A percentile compares a stretch with the other conserved stretches of the same genome.
These are phyloP conservation scores for Lucinisca nassula DNA, from an alignment of 2,888 invertebrate genomes.

Conservation along the genomic window DNA sequence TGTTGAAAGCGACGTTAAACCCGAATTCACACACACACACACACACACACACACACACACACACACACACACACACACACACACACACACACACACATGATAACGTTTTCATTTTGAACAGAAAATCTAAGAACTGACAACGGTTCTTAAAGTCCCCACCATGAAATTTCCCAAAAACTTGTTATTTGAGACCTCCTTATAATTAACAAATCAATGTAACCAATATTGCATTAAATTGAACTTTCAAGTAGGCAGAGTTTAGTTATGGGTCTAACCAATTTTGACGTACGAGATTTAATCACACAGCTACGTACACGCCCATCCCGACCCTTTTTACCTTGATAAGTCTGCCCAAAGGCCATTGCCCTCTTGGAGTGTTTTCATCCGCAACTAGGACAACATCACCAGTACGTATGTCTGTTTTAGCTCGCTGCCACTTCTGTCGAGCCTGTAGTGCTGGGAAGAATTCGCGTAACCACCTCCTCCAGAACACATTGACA, in stretches of 20 bases:
- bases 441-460: neutral
- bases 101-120: too few relatives aligned
- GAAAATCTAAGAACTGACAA: too few relatives aligned
- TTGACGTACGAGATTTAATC: slow-evolving; percentile 1
- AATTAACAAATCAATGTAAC: too few relatives aligned
- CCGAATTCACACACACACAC: too few relatives aligned
- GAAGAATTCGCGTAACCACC: slow-evolving; percentile 14
- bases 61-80: too few relatives aligned
- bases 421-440: slow-evolving; percentile 18
- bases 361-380: slow-evolving; percentile 42
- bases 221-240: neutral
- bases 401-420: slow-evolving; percentile 33
- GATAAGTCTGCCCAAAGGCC: slow-evolving; percentile 48
- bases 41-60: too few relatives aligned
- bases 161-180: too few relatives aligned
- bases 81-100: too few relatives aligned
- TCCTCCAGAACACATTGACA: slow-evolving; percentile 20
- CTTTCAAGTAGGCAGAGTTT: slow-evolving; percentile 29
- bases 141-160: too few relatives aligned
- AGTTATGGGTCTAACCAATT: slow-evolving; percentile 12
- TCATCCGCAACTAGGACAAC: slow-evolving; percentile 34
- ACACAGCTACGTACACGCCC: slow-evolving; percentile 27
- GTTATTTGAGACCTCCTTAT: too few relatives aligned
- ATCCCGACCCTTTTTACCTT: slow-evolving; percentile 40
- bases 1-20: too few relatives aligned